Evolutionary conservation across 2,888 invertebrate species (phyloP), one percentile per base, ranked within the genome.

Genomic region (Petrophora chlorosata): DNA sequence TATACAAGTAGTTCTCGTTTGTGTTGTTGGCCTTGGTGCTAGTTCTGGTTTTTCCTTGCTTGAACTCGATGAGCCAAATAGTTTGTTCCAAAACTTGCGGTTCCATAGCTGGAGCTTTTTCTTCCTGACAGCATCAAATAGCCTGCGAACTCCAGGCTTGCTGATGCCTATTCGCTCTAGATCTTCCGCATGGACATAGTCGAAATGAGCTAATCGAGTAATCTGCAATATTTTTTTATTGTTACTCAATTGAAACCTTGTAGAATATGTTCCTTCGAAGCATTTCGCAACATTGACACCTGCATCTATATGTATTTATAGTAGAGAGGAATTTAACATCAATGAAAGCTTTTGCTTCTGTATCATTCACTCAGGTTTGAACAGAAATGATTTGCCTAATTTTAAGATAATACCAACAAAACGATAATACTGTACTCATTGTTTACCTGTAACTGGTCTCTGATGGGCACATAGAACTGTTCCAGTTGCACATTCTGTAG

Each of bases 131-230:
- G 97, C 95, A 84, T 98, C 98, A 75, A 99, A 88, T 8, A 99
- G 89, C 43, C 99, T 92, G 22, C 98, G 92, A 2, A 97, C 94
- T 2, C 98, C 99, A 40, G 99, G 99, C 77, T 96, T 97, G 35
- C 98, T 97, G 74, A 99, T 92, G 1, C 99, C 99, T 73, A 98
- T 96, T 73, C 96, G 96, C 75, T 98, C 98, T 72, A 99, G 91
- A 85, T 99, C 99, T 63, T 98, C 98, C 0, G 96, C 91, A 70
- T 96, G 96, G n/a, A 99, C 99, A 92, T 96, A 98, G 70, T 99
- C 98, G 80, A 99, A 99, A 86, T 99, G 99, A 40, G 97, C 95
- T 67, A 99, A 84, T 53, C 97, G 92, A 22, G 99, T 97, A 47
- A 98, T 94, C 92, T 96, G 92, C 57, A 82, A 85, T 1, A 30